These are phyloP conservation scores for Thalassoma bifasciatum DNA, from an alignment of 2,113 vertebrate species.

Conservation along the genomic window DNA sequence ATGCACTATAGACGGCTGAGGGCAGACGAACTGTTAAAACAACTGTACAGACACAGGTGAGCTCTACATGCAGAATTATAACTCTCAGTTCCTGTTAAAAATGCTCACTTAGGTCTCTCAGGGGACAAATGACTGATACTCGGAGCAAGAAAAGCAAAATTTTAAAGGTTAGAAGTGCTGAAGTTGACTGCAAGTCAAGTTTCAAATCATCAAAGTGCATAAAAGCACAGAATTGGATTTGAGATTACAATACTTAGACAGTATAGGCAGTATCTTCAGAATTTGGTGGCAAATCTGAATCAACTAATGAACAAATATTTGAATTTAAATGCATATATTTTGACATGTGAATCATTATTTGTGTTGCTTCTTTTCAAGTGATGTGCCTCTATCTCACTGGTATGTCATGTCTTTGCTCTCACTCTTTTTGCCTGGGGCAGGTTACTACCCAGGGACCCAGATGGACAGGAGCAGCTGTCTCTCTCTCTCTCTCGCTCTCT, in stretches of 20 bases:
- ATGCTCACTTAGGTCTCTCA: neutral
- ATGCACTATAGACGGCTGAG: neutral
- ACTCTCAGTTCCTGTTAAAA: neutral
- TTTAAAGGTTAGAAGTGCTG: neutral
- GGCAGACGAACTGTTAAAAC: neutral
- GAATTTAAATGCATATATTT: no score
- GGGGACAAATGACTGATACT: neutral
- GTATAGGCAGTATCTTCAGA: neutral
- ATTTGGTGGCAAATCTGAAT: neutral
- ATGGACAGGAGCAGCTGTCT: constrained; percentile 88
- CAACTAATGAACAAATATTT: neutral
- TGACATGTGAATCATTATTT: neutral
- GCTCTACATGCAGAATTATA: no score
- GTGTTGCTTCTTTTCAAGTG: constrained; percentile 13
- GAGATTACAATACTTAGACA: neutral
- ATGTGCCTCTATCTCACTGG: constrained; percentile 27
- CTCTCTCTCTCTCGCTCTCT: no score
- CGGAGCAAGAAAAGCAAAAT: neutral
- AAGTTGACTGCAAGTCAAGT: neutral
- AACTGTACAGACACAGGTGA: neutral
- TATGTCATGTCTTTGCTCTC: constrained; percentile 31
- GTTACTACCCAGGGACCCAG: constrained; percentile 29
- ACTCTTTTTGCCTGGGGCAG: constrained; percentile 31
- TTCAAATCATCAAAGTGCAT: neutral
- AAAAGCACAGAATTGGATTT: neutral